Evolutionary conservation across 2,888 invertebrate genomes (phyloP), one percentile per base, ranked within the genome.

Genomic region (Lasioglossum marginatum): DNA sequence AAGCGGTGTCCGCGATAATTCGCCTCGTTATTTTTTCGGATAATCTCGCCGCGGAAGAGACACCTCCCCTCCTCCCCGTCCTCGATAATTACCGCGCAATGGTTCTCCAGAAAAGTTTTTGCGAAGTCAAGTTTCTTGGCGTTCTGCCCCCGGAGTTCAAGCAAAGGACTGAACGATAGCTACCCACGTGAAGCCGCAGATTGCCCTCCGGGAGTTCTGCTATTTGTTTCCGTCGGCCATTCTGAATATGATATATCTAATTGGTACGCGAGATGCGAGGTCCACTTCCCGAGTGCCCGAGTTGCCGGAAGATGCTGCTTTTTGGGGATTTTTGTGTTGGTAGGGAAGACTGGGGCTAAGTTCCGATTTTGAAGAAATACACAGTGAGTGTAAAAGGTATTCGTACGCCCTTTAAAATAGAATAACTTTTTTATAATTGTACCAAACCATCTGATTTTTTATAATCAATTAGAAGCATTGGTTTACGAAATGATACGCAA

Each of bases 81-180:
- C n/a, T n/a, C 37, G 76, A 85, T 80, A 85, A 85, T 85, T 85
- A 85, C 66, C 85, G 27, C 73, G 57, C 74, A 85, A 80, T 80
- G 77, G 43, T 57, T 40, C 37, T 19, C 14, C 14, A 45, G 19
- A 37, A 34, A 68, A 77, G 72, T 80, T 85, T 85, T 77, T 85
- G n/a, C 68, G 2, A 19, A 6, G 6, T 31, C 12, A 37, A 77
- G 40, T 78, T 83, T 60, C 60, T 74, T 77, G 83, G 83, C 77
- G 8, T 23, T 40, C 6, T 78, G 73, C 74, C 84, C n/a, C 57
- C 40, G 27, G 37, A 60, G 40, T 23, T 16, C 16, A 10, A 23
- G 45, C 52, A 8, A 74, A 74, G 16, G 34, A 37, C 23, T 66
- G 34, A 68, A 68, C 68, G 37, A 68, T 68, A 23, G 37, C 68